Percentiles rank a stretch among this genome's conserved stretches.
Evolutionary conservation across 2,797 vertebrate species (phyloP).

Genomic region (Eulemur mongoz): DNA sequence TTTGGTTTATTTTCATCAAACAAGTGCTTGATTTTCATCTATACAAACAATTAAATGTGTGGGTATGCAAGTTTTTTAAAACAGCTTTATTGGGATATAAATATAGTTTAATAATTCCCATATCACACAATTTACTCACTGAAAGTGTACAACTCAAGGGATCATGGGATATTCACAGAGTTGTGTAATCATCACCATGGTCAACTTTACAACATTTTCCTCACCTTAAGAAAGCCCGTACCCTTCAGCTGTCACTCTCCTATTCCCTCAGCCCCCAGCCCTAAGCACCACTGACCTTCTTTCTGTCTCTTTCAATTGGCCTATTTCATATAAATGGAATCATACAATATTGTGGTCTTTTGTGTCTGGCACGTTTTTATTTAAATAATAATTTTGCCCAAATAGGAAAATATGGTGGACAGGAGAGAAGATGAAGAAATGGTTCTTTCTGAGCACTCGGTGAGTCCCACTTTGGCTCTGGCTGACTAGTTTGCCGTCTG

Average conservation of each 20-base stretch:
- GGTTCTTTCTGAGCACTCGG: accelerated
- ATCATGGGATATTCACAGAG: not conserved
- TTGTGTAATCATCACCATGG: not conserved
- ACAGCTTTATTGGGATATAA: not conserved
- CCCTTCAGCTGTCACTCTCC: not conserved
- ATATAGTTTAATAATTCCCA: not conserved
- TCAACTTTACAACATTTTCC: not conserved
- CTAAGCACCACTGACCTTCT: not conserved
- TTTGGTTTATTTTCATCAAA: constrained; percentile 24
- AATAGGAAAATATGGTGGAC: not conserved
- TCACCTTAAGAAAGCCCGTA: not conserved
- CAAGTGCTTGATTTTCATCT: not conserved
- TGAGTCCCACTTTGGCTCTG: not conserved
- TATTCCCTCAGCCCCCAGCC: not conserved
- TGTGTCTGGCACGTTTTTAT: not conserved
- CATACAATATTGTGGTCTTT: not conserved
- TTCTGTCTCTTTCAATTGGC: not conserved
- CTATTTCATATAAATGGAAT: not conserved
- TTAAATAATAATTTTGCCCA: not conserved
- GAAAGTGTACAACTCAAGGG: not conserved
- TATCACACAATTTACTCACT: not conserved
- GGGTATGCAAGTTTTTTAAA: not conserved
- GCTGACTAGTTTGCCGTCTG: not conserved
- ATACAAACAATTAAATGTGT: not conserved
- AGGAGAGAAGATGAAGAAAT: not conserved